Conservation (phyloP, 2,113 vertebrate species). For the Chamaea fasciata region DNA sequence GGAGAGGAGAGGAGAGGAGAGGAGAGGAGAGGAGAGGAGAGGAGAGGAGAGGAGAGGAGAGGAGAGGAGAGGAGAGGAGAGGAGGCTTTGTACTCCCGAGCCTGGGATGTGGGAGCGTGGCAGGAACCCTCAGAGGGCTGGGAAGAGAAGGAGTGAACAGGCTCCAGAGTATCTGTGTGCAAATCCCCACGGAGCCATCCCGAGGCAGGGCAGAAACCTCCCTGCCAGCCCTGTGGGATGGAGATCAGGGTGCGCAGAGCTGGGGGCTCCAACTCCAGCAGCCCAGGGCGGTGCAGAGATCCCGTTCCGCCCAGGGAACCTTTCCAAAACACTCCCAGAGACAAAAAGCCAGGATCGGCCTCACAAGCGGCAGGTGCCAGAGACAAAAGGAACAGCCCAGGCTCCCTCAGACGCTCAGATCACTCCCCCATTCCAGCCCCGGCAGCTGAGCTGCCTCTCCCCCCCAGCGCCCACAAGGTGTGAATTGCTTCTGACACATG, state of each 20-base stretch:
- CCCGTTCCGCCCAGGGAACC: too few species aligned
- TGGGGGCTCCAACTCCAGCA: background rate
- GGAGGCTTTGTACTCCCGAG: background rate
- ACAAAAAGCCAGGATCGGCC: background rate
- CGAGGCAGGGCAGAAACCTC: background rate
- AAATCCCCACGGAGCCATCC: background rate
- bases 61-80: too few species aligned
- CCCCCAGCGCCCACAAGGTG: background rate
- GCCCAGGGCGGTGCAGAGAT: background rate
- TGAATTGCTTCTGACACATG: conserved; percentile 8
- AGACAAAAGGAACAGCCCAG: too few species aligned
- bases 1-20: too few species aligned
- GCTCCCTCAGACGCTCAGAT: too few species aligned
- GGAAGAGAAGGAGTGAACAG: background rate
- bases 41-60: too few species aligned
- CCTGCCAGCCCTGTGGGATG: too few species aligned
- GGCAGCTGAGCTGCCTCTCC: background rate
- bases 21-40: too few species aligned
- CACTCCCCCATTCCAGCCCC: background rate
- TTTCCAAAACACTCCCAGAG: background rate
- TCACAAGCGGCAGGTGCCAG: too few species aligned
- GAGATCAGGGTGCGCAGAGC: background rate
- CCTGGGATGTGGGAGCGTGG: background rate
- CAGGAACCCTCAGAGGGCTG: background rate
- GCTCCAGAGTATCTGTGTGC: background rate